Evolutionary conservation across 2,888 invertebrate genomes (phyloP).

Genomic region (Rotaria socialis): DNA sequence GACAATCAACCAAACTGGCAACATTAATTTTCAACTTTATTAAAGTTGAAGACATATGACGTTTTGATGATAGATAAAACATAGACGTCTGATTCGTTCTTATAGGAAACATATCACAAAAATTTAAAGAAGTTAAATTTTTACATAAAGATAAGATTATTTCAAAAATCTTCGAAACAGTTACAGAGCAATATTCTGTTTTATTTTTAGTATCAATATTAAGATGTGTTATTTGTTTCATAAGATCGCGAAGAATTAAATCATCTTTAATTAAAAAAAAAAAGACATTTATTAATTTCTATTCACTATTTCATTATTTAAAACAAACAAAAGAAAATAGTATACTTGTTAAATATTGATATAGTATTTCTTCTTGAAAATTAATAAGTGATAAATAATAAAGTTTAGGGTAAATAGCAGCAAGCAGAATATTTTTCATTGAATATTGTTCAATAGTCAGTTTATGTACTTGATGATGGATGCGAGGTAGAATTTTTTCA

Average conservation of each 20-base stretch:
- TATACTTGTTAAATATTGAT: constrained; percentile 9
- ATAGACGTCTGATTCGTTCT: neutral
- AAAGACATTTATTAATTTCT: neutral
- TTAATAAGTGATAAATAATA: neutral
- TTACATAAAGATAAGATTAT: too few relatives aligned
- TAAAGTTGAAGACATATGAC: neutral
- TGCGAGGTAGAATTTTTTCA: neutral
- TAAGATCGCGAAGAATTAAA: neutral
- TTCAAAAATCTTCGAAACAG: too few relatives aligned
- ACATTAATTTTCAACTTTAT: neutral
- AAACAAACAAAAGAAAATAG: too few relatives aligned
- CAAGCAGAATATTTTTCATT: neutral
- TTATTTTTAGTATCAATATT: neutral
- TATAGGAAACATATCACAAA: neutral
- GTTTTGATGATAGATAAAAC: neutral
- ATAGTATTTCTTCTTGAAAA: neutral
- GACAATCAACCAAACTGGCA: neutral
- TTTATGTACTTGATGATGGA: neutral
- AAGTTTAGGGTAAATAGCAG: neutral
- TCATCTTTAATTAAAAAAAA: neutral
- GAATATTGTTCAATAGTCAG: neutral
- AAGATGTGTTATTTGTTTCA: constrained; percentile 12
- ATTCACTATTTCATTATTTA: too few relatives aligned
- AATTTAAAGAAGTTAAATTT: neutral
- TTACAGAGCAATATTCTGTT: neutral